Conservation (phyloP, 2,797 vertebrate genomes). For the Leptoclinus maculatus region DNA sequence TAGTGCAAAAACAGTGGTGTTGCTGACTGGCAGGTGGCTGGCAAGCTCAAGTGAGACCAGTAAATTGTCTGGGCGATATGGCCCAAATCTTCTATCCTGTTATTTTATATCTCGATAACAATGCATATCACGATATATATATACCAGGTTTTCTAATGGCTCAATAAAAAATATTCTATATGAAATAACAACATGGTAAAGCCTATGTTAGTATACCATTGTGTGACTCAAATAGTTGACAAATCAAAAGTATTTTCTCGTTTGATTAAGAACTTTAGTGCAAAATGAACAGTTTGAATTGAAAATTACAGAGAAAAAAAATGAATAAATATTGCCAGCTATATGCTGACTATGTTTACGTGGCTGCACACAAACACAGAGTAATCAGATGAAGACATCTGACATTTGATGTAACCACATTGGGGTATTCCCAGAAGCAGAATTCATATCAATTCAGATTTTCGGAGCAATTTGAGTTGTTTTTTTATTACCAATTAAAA, state of each 20-base stretch:
- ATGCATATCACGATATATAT: too few relatives aligned
- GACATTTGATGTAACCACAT: not conserved
- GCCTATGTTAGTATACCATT: not conserved
- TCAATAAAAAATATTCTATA: not conserved
- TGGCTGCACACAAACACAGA: not conserved
- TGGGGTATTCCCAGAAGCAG: too few relatives aligned
- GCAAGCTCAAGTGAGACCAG: not conserved
- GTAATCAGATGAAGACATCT: not conserved
- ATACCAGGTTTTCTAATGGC: not conserved
- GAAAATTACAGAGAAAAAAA: not conserved
- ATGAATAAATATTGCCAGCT: not conserved
- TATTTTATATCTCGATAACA: not conserved
- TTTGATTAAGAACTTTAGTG: not conserved
- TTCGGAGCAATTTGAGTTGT: not conserved
- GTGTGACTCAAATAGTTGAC: not conserved
- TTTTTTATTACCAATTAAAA: not conserved
- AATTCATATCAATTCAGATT: not conserved
- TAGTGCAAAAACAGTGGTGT: not conserved
- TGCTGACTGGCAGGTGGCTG: constrained; percentile 7
- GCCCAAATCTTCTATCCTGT: too few relatives aligned
- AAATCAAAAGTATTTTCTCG: not conserved
- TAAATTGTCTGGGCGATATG: not conserved
- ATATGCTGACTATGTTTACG: not conserved
- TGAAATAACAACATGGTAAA: not conserved
- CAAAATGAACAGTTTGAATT: not conserved